Base-by-base conservation (phyloP, 2,888 invertebrate species). In the Macaria notata region DNA sequence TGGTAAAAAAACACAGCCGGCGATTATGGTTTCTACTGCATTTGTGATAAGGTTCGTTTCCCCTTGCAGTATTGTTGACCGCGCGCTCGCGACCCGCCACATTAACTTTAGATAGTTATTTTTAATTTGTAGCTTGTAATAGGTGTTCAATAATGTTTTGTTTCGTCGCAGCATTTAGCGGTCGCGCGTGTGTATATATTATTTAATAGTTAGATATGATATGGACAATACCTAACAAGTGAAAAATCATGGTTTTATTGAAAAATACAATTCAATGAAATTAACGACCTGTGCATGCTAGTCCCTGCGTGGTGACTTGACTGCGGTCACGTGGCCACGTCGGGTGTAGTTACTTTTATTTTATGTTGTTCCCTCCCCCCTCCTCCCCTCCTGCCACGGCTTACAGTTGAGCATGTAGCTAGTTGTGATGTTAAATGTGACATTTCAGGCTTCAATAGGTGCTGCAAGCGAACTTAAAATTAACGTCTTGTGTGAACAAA, bases 151-250 rank as follows among this genome's bases (percentile, higher is more conserved):
- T 84, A 79, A 78, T 79, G 73, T 76, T 72, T 74, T 71, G 70
- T 43, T 75, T 78, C 79, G 77, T 70, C 78, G 64, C 81, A 81
- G 86, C 88, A 85, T 88, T 86, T 86, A 83, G 76, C 69, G 65
- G 74, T 69, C 69, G 69, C 63, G 68, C 59, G 71, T 71, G 68
- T 89, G 89, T 89, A 90, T 81, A 90, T 88, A 88, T 79, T 82
- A 84, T 81, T 79, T 81, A 83, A 84, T 88, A 88, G 86, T 81
- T 88, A 89, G 88, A 81, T 81, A 86, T 75, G 78, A 84, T 89
- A 88, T 86, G 90, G 90, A 91, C 90, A 89, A 91, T 91, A 90
- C 90, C 88, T 90, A 89, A 91, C 90, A 89, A 89, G 90, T 90
- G 88, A 82, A 87, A 82, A 81, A 51, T 78, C 75, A 86, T 82